phyloP scores from a whole-genome alignment of 2,888 invertebrate genomes.

The Aporophyla nigra region DNA sequence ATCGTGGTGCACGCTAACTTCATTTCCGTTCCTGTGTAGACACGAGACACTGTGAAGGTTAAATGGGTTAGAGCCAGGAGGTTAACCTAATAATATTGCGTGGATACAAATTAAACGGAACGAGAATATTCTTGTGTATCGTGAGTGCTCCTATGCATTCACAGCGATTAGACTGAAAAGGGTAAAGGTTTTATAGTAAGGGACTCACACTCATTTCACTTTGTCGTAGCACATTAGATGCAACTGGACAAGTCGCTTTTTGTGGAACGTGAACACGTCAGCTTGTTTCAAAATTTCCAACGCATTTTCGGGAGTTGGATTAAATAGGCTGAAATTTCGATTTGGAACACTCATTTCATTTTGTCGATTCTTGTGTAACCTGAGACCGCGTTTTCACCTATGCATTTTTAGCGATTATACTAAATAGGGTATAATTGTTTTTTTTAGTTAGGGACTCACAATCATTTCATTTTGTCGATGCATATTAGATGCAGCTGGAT shows the following conservation, averaged over 20 bases:
- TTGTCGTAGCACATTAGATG: neutral
- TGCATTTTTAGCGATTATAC: too few relatives aligned
- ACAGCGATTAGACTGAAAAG: too few relatives aligned
- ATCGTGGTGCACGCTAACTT: slow-evolving; percentile 11
- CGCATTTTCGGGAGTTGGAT: too few relatives aligned
- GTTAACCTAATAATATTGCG: neutral
- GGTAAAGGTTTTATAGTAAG: neutral
- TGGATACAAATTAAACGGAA: neutral
- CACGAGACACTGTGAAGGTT: neutral
- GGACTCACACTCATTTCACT: neutral
- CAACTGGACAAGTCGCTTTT: neutral
- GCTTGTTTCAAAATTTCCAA: too few relatives aligned
- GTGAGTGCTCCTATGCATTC: neutral
- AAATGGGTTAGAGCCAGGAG: neutral
- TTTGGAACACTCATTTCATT: too few relatives aligned
- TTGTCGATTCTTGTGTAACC: too few relatives aligned
- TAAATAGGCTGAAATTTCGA: too few relatives aligned
- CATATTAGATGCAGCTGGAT: neutral
- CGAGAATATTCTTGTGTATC: neutral
- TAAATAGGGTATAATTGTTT: too few relatives aligned
- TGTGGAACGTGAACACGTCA: neutral
- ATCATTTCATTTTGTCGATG: neutral
- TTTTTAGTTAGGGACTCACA: neutral
- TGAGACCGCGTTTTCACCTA: too few relatives aligned
- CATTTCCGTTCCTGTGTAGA: slow-evolving; percentile 19